Conservation (phyloP, 64 coral and sea anemone species). For the Exaiptasia diaphana region DNA sequence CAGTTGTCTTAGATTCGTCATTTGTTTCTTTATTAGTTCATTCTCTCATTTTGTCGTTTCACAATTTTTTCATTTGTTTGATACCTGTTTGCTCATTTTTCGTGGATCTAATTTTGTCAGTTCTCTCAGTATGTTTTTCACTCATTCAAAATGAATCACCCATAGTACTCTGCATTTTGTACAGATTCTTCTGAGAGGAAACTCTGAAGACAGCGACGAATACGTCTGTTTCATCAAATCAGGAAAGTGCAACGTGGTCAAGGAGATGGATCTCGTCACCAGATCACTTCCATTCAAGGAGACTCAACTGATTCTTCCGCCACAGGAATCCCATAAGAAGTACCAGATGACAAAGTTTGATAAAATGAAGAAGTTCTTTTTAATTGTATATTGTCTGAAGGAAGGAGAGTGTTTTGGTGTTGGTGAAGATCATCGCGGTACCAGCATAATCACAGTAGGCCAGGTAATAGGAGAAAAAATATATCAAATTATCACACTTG, state of each 20-base stretch:
- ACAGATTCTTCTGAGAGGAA: constrained; percentile 57
- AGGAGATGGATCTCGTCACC: constrained; percentile 67
- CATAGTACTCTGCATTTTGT: neutral
- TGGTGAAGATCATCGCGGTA: constrained; percentile 58
- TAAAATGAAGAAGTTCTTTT: constrained; percentile 38
- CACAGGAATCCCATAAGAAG: neutral
- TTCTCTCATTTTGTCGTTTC: neutral
- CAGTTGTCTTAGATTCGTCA: no score
- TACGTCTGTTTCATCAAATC: constrained; percentile 77
- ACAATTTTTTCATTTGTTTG: neutral
- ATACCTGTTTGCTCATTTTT: neutral
- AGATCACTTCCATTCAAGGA: neutral
- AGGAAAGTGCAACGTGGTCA: constrained; percentile 59
- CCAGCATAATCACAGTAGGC: constrained; percentile 38
- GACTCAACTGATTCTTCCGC: constrained; percentile 43
- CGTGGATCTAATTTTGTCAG: neutral
- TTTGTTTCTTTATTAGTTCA: no score
- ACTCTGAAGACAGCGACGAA: neutral
- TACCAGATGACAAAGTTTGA: constrained; percentile 35
- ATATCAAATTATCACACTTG: neutral
- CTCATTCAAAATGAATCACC: neutral
- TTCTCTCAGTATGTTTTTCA: neutral
- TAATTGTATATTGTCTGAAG: constrained; percentile 42
- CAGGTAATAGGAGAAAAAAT: constrained; percentile 26
- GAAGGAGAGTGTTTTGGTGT: constrained; percentile 77